Evolutionary conservation across 2,888 invertebrate genomes (phyloP).

Genomic region (Stenurella melanura): DNA sequence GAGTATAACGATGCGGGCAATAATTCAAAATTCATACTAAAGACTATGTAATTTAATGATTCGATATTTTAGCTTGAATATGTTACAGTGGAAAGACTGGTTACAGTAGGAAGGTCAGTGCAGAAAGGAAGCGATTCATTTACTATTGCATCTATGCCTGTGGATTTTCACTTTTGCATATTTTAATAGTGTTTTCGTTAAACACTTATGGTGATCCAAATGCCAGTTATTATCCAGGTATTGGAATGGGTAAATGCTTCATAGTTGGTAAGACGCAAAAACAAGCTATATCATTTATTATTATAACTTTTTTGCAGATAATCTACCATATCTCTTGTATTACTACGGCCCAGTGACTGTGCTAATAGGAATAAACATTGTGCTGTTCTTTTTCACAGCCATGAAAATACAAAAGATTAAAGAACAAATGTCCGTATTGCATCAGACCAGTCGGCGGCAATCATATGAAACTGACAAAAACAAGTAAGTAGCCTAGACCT

Average conservation of each 20-base stretch:
- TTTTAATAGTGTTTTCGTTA: not conserved
- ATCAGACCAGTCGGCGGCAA: not conserved
- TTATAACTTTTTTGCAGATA: not conserved
- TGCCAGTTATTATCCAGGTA: constrained; percentile 9
- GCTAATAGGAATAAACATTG: constrained; percentile 10
- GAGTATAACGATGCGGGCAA: too few relatives aligned
- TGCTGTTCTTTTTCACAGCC: constrained; percentile 6
- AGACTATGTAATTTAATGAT: too few relatives aligned
- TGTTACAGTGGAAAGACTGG: not conserved
- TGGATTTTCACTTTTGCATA: not conserved
- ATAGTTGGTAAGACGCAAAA: constrained; percentile 12
- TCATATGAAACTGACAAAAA: constrained; percentile 12
- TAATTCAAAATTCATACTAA: too few relatives aligned
- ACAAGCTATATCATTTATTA: not conserved
- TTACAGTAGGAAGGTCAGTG: not conserved
- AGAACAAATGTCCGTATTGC: not conserved
- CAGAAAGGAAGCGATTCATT: constrained; percentile 8
- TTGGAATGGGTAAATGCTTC: constrained; percentile 13
- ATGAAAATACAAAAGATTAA: constrained; percentile 16
- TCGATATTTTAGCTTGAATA: not conserved
- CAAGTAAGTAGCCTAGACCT: constrained; percentile 17
- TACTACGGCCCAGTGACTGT: constrained; percentile 19
- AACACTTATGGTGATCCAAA: constrained; percentile 17
- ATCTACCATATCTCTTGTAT: not conserved
- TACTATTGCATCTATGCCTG: constrained; percentile 12